Conservation (phyloP, 2,888 invertebrate genomes). For the Asteroscopus sphinx region DNA sequence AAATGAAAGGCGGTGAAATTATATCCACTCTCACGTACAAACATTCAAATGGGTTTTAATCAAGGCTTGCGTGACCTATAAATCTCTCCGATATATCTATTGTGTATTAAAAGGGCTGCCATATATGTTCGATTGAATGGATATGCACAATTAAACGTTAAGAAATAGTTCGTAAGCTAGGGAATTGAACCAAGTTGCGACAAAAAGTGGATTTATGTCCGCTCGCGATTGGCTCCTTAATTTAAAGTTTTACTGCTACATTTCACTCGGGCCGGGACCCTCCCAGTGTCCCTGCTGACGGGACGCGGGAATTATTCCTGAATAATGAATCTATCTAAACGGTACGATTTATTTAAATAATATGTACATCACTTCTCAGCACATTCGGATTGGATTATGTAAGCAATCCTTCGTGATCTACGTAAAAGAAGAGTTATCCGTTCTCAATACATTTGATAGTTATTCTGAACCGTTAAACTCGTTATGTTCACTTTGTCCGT, state of each 20-base stretch:
- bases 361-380: slow-evolving; percentile 35
- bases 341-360: slow-evolving; percentile 43
- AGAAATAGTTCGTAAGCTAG: slow-evolving; percentile 40
- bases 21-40: slow-evolving; percentile 62
- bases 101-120: slow-evolving; percentile 64
- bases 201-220: slow-evolving; percentile 57
- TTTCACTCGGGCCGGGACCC: slow-evolving; percentile 60
- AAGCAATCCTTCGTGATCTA: slow-evolving; percentile 16
- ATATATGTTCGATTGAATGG: slow-evolving; percentile 38
- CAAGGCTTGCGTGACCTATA: slow-evolving; percentile 77
- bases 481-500: slow-evolving; percentile 14
- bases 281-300: slow-evolving; percentile 56
- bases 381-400: slow-evolving; percentile 22
- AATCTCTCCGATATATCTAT: slow-evolving; percentile 74
- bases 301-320: slow-evolving; percentile 61
- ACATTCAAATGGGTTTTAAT: slow-evolving; percentile 74
- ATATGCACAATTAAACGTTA: slow-evolving; percentile 39
- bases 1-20: slow-evolving; percentile 65
- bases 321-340: slow-evolving; percentile 43
- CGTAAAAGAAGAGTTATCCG: slow-evolving; percentile 6
- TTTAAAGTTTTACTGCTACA: slow-evolving; percentile 70
- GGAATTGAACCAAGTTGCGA: slow-evolving; percentile 29
- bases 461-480: slow-evolving; percentile 9
- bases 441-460: slow-evolving; percentile 14
- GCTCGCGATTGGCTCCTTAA: slow-evolving; percentile 63